Evolutionary conservation across 1,140 invertebrate species (phyloP), one percentile per base, ranked within the genome.

Genomic region (Probaryconus sp.): DNA sequence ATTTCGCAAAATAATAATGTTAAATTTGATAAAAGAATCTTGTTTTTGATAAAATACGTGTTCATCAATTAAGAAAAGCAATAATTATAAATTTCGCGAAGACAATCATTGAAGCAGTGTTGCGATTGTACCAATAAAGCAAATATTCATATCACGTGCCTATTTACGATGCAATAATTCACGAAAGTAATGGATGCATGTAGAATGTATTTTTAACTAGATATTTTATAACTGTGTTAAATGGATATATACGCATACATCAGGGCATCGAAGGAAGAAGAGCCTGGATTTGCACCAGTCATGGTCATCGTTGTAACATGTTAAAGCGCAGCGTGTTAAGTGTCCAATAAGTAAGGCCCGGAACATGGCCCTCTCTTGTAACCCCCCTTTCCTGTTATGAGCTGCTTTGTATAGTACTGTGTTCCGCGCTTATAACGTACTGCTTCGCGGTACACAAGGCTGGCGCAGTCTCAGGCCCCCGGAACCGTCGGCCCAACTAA

Each of bases 311-410:
- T 47, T 20, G 16, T 37, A 31, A 42, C 56, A 81, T 72, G 68
- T 68, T 77, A 83, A 78, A 67, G 71, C 72, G 50, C 70, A 35
- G 76, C 79, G 82, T 85, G 84, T 85, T 85, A 86, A 83, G 81
- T 84, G 82, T 86, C 85, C 80, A 86, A 85, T 85, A 86, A 85
- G 82, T 85, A 85, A 86, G 73, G 72, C 24, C 74, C 68, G 37
- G 79, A 83, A 82, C 79, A 80, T 51, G 77, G 53, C 61, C 56
- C 63, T 43, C 30, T 35, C 77, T 77, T 80, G 78, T 79, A 79
- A 42, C n/a, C n/a, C n/a, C 42, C 70, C 73, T 81, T 60, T 72
- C 69, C 76, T n/a, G n/a, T n/a, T n/a, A n/a, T n/a, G n/a, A n/a
- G n/a, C n/a, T n/a, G n/a, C n/a, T n/a, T n/a, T n/a, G 82, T 79